Conservation (phyloP, 64 coral and sea anemone species). For the Acropora tenuis region DNA sequence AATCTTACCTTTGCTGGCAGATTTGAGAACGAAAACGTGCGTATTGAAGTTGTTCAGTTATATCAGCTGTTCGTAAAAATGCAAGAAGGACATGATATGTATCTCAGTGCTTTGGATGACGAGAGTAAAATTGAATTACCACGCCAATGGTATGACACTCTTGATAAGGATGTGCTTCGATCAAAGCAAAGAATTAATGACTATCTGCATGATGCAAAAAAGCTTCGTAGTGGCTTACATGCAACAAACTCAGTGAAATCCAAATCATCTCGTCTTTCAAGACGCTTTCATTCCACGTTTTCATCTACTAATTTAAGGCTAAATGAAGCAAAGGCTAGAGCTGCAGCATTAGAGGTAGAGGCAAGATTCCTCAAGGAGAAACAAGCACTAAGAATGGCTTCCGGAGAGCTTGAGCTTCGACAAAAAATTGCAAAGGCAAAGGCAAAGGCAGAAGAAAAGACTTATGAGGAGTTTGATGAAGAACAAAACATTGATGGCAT, state of each 20-base stretch:
- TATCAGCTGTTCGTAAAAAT: too few relatives aligned
- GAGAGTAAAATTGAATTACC: too few relatives aligned
- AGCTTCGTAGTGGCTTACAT: not conserved
- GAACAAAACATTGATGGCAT: conserved; percentile 33
- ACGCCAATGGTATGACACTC: too few relatives aligned
- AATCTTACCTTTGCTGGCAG: too few relatives aligned
- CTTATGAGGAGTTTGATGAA: conserved; percentile 39
- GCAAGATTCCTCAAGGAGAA: conserved; percentile 36
- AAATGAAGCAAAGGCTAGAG: conserved; percentile 40
- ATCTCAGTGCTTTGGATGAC: too few relatives aligned
- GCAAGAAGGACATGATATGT: too few relatives aligned
- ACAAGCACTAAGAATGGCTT: conserved; percentile 55
- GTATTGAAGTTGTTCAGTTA: too few relatives aligned
- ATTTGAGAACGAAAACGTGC: too few relatives aligned
- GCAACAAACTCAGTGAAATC: conserved; percentile 22
- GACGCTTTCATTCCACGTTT: not conserved
- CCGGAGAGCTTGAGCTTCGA: conserved; percentile 57
- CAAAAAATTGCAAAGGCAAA: conserved; percentile 37
- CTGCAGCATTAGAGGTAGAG: conserved; percentile 54
- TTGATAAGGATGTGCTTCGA: too few relatives aligned
- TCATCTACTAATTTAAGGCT: conserved; percentile 55
- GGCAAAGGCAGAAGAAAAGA: conserved; percentile 34
- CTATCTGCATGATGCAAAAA: conserved; percentile 54
- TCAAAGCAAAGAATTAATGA: too few relatives aligned
- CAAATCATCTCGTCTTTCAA: not conserved